Base-by-base conservation (phyloP, 1,140 invertebrate genomes). In the Drosophila nigromelanica region DNA sequence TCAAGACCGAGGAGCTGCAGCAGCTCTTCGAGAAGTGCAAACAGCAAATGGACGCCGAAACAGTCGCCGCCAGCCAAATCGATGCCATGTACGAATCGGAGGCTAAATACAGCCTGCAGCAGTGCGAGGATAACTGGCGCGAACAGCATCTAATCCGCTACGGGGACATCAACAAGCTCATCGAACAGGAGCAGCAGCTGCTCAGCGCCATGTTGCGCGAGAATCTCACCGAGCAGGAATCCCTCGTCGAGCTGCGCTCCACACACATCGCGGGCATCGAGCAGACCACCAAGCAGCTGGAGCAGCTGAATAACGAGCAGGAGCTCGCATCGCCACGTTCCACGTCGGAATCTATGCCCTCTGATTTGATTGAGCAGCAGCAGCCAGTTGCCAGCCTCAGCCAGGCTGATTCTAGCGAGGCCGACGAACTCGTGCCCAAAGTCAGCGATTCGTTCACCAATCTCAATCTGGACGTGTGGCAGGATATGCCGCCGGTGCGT, bases 1-100 rank as follows among this genome's bases (percentile, higher is more conserved):
- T 76, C 6, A 76, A 86, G 11, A n/a, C 63, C 0, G 76, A 89
- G 30, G n/a, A 59, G 7, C 30, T 90, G 21, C 48, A 80, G n/a
- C 2, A 54, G 0, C 50, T 91, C 5, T 52, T 80, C 0, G 14
- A 71, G 0, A 78, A 87, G 43, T 90, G 82, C 55, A 66, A 80
- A 15, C 11, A 56, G 2, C 66, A 91, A 43, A 42, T 82, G 42
- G 76, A 90, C n/a, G 3, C 14, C 4, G 91, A 92, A 27, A 7
- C 43, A 0, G 10, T 75, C n/a, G 83, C 76, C 5, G 56, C 61
- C 14, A 8, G 55, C 7, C 71, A 90, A 47, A 83, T 92, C 18
- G 91, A 92, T n/a, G 56, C 64, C 39, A 91, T 92, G 91, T 92
- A 92, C 72, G 91, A 92, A 51, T 92, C 91, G 0, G 91, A 92